phyloP scores from a whole-genome alignment of 2,797 vertebrate genomes.

The Rhadinocentrus ornatus region DNA sequence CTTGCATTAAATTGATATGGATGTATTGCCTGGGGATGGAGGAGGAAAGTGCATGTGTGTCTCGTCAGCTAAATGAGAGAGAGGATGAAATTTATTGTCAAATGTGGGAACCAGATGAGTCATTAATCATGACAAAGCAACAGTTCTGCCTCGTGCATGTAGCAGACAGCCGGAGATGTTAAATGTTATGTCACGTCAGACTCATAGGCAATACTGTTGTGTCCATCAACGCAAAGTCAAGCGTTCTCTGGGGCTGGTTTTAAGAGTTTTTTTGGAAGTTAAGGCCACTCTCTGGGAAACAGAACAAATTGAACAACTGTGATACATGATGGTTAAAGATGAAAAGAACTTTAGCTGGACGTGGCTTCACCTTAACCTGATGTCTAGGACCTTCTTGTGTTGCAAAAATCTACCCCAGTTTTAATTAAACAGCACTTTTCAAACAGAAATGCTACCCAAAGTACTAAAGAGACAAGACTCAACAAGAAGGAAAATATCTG shows the following conservation, averaged over 20 bases:
- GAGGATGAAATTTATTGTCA: slow-evolving; percentile 29
- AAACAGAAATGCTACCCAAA: no score
- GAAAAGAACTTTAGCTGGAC: no score
- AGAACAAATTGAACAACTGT: neutral
- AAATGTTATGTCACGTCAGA: slow-evolving; percentile 25
- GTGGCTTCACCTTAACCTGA: no score
- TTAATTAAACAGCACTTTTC: no score
- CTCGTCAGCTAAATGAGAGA: slow-evolving; percentile 11
- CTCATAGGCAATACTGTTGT: slow-evolving; percentile 12
- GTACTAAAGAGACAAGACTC: no score
- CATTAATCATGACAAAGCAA: slow-evolving; percentile 48
- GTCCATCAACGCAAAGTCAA: slow-evolving; percentile 3
- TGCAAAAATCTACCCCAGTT: no score
- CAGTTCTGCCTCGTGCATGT: slow-evolving; percentile 18
- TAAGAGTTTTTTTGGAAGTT: no score
- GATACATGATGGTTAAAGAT: no score
- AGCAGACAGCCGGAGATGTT: slow-evolving; percentile 19
- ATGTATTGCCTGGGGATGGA: slow-evolving; percentile 51
- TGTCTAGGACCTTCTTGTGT: no score
- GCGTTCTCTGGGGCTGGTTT: neutral
- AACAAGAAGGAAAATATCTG: no score
- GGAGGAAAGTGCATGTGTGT: slow-evolving; percentile 19
- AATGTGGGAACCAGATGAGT: slow-evolving; percentile 14
- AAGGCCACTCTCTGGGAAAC: no score
- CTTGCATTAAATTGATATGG: slow-evolving; percentile 66